phyloP scores from a whole-genome alignment of 1,140 invertebrate species.

The Atta cephalotes region DNA sequence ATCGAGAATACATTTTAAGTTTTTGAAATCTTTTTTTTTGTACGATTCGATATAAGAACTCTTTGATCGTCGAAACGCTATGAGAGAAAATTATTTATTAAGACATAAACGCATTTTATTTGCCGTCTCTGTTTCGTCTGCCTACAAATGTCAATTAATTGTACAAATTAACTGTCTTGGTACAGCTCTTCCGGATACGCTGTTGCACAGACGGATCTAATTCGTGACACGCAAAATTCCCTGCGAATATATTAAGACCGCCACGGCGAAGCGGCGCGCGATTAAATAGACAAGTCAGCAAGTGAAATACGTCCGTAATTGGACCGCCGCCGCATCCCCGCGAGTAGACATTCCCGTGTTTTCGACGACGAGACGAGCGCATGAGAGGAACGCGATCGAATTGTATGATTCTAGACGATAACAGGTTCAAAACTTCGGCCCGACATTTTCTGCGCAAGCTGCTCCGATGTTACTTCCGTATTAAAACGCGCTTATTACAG shows the following conservation, averaged over 20 bases:
- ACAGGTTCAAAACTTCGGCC: conserved; percentile 42
- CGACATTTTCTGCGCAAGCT: not conserved
- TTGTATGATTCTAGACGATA: conserved; percentile 44
- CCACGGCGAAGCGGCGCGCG: not conserved
- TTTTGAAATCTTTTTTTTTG: no score
- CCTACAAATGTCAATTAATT: conserved; percentile 32
- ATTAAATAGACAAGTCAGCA: conserved; percentile 25
- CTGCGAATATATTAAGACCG: conserved; percentile 24
- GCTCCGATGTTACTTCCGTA: not conserved
- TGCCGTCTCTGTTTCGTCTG: not conserved
- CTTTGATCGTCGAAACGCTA: not conserved
- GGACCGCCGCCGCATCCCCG: conserved; percentile 15
- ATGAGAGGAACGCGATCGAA: conserved; percentile 30
- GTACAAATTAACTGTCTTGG: conserved; percentile 26
- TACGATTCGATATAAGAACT: not conserved
- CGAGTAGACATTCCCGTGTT: not conserved
- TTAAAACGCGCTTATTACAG: conserved; percentile 24
- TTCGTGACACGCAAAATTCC: conserved; percentile 39
- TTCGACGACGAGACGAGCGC: not conserved
- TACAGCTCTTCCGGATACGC: conserved; percentile 6
- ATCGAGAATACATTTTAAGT: not conserved
- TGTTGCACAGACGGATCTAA: conserved; percentile 8
- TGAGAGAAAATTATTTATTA: conserved; percentile 8
- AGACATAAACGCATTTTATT: conserved; percentile 5
- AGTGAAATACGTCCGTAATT: conserved; percentile 58